Evolutionary conservation across 2,888 invertebrate genomes (phyloP), one percentile per base, ranked within the genome.

Genomic region (Serrognathus titanus): DNA sequence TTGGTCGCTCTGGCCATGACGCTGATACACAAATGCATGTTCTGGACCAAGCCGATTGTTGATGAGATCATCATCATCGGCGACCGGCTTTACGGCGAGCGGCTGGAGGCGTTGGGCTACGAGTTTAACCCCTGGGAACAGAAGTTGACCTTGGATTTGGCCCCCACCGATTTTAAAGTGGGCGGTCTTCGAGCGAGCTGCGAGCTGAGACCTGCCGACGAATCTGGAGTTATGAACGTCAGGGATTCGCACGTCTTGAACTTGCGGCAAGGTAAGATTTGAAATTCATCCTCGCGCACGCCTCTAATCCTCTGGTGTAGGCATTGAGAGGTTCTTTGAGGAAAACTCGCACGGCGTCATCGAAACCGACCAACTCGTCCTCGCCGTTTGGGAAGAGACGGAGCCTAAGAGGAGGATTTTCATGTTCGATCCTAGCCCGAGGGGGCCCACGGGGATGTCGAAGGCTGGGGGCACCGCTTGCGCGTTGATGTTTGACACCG

Each of bases 11-110:
- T 83, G 0, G 83, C 82, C 13, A 85, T 86, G 85, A 78, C 83
- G 0, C 78, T 81, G 61, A 69, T 85, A 0, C 81, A 85, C 7
- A 79, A 82, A 4, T 80, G 85, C 0, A 79, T 79, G 46, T 77
- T 82, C 3, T 87, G 87, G 87, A 82, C 83, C 4, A 74, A 78
- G 3, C 79, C 80, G n/a, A 83, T 86, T 0, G 67, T 83, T 3
- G 84, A 81, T 57, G 81, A 82, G 41, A 77, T 85, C 9, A 69
- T 85, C 61, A 69, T 73, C 0, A 72, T 81, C 0, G 85, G 81
- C 0, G 79, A 82, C 48, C 78, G 78, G 35, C 68, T 86, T 54
- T 82, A 83, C 65, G 62, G 72, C 0, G 77, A 79, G 0, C 83
- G 83, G 1, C 54, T 83, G 0, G 74, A 75, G 7, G 74, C 80